Conservation (phyloP, 2,888 invertebrate genomes). For the Yponomeuta sedellus region DNA sequence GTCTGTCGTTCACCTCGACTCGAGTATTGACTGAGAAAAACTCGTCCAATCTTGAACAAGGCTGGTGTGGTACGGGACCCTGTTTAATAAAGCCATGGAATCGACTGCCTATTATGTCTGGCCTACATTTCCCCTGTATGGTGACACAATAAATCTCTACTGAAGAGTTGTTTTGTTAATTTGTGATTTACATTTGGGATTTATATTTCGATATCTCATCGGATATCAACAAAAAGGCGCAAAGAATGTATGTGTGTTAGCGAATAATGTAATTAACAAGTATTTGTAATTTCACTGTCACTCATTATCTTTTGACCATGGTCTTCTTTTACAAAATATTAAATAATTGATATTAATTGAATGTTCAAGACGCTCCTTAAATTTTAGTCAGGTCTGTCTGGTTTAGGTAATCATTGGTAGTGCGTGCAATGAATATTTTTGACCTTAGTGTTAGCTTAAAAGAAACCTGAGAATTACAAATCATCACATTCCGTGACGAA, state of each 20-base stretch:
- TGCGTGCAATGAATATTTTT: neutral
- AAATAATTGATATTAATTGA: slow-evolving; percentile 12
- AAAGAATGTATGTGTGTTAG: no score
- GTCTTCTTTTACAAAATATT: no score
- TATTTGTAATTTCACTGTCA: no score
- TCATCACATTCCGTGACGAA: slow-evolving; percentile 37
- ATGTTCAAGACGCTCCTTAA: neutral
- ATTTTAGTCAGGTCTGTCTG: neutral
- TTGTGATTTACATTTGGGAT: neutral
- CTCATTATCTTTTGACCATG: no score
- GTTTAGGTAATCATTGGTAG: neutral
- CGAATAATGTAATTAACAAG: no score
- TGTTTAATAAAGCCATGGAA: slow-evolving; percentile 39
- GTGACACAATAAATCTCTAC: slow-evolving; percentile 17
- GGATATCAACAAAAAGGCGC: neutral
- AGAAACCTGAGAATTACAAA: slow-evolving; percentile 24
- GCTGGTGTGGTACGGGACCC: slow-evolving; percentile 42
- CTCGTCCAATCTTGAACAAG: slow-evolving; percentile 64
- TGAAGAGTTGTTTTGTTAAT: slow-evolving; percentile 6
- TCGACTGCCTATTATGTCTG: slow-evolving; percentile 55
- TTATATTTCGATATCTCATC: neutral
- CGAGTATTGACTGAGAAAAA: slow-evolving; percentile 37
- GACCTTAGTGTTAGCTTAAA: neutral
- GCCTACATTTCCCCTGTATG: slow-evolving; percentile 44
- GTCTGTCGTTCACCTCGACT: slow-evolving; percentile 50